Conservation (phyloP, 2,888 invertebrate genomes). For the Argyresthia goedartella region DNA sequence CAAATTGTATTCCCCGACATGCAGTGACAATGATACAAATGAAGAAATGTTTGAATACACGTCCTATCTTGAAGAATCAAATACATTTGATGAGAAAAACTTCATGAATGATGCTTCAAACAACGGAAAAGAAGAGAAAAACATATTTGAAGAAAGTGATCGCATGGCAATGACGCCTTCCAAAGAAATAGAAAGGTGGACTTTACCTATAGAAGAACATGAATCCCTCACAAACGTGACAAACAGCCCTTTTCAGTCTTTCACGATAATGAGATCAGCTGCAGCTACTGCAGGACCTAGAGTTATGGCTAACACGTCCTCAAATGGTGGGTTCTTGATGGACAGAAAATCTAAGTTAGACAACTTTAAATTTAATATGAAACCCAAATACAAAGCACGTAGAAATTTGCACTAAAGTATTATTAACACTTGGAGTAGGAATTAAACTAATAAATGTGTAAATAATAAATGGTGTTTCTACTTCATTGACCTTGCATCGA, state of each 20-base stretch:
- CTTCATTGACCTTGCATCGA: no score
- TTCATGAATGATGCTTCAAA: no score
- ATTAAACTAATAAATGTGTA: background rate
- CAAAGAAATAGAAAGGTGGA: constrained; percentile 42
- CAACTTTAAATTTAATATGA: constrained; percentile 34
- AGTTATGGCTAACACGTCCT: no score
- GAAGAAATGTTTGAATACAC: no score
- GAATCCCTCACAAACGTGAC: background rate
- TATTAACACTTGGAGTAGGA: background rate
- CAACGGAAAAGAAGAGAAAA: constrained; percentile 4
- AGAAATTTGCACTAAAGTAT: constrained; percentile 15
- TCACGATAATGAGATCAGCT: no score
- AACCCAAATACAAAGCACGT: constrained; percentile 21
- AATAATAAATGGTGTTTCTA: no score
- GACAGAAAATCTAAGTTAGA: constrained; percentile 18
- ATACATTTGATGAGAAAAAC: background rate
- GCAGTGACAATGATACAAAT: background rate
- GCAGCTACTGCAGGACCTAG: no score
- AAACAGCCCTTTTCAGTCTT: constrained; percentile 8
- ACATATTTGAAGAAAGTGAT: constrained; percentile 18
- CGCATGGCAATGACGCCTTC: constrained; percentile 20
- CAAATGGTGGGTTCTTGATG: no score
- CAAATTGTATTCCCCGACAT: background rate
- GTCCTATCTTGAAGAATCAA: no score
- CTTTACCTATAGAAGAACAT: constrained; percentile 22